Conservation (phyloP, 2,797 vertebrate genomes). For the Macrochelys suwanniensis region DNA sequence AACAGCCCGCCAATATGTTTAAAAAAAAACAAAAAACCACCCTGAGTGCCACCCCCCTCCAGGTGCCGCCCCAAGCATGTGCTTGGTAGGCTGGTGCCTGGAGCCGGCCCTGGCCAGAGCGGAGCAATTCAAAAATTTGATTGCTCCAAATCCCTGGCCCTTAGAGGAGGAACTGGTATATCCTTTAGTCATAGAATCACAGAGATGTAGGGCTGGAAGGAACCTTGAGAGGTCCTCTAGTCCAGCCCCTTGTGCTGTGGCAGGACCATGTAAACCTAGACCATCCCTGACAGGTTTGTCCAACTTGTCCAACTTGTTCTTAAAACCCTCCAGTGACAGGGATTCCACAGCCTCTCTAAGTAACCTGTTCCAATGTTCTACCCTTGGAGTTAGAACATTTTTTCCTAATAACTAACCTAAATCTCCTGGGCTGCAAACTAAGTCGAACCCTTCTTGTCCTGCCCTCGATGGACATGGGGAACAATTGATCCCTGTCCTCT, state of each 20-base stretch:
- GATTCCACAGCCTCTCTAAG: background rate
- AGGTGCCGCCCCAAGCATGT: too few relatives aligned
- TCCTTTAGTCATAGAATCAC: background rate
- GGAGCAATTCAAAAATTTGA: too few relatives aligned
- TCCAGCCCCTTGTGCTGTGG: background rate
- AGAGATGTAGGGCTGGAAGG: background rate
- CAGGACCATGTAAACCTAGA: background rate
- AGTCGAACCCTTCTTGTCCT: background rate
- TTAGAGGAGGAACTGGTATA: fast-evolving
- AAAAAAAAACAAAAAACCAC: too few relatives aligned
- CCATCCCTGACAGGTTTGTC: background rate
- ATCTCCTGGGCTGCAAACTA: background rate
- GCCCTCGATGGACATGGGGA: background rate
- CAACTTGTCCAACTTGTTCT: background rate
- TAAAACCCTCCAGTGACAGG: background rate
- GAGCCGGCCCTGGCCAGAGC: too few relatives aligned
- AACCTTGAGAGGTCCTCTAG: background rate
- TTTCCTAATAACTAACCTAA: background rate
- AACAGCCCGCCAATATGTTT: too few relatives aligned
- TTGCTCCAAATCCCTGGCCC: too few relatives aligned
- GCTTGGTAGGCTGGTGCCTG: too few relatives aligned
- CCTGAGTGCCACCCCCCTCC: too few relatives aligned
- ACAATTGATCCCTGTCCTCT: background rate
- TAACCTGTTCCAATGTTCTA: background rate
- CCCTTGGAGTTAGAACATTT: background rate